These are phyloP conservation scores for Zaprionus lineosus DNA, from an alignment of 2,888 invertebrate genomes.

Conservation along the genomic window DNA sequence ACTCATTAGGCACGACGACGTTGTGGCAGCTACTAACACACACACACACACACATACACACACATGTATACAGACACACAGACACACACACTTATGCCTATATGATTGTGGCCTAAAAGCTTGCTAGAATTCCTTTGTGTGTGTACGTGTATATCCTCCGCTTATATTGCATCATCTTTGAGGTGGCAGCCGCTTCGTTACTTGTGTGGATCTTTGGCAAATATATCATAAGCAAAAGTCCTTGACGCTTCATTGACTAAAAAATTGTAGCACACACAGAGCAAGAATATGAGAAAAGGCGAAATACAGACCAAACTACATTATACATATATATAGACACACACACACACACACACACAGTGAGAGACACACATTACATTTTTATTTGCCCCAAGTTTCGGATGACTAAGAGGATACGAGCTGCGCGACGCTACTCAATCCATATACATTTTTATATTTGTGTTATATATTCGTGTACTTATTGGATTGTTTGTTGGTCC, in stretches of 20 bases:
- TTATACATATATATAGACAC: too few species aligned
- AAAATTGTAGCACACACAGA: constrained; percentile 50
- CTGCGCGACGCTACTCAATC: too few species aligned
- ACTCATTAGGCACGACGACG: constrained; percentile 72
- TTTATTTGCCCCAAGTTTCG: constrained; percentile 53
- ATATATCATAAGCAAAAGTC: constrained; percentile 75
- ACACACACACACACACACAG: constrained; percentile 22
- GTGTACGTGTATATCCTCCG: constrained; percentile 20
- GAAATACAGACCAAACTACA: constrained; percentile 2
- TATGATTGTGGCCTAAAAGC: constrained; percentile 55
- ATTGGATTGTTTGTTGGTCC: constrained; percentile 23
- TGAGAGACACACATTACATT: constrained; percentile 46
- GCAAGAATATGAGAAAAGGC: neutral
- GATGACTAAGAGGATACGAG: constrained; percentile 66
- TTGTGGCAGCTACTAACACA: constrained; percentile 43
- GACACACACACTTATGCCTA: constrained; percentile 9
- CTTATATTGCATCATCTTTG: constrained; percentile 72
- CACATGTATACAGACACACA: constrained; percentile 10
- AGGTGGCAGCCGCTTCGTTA: constrained; percentile 55
- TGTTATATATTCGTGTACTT: constrained; percentile 7
- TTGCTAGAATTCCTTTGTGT: constrained; percentile 30
- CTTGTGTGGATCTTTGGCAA: constrained; percentile 49
- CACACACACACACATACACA: constrained; percentile 25
- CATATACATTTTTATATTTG: constrained; percentile 28
- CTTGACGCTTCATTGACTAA: constrained; percentile 78